Conservation (phyloP, 2,888 invertebrate species). For the Sialis fuliginosa region DNA sequence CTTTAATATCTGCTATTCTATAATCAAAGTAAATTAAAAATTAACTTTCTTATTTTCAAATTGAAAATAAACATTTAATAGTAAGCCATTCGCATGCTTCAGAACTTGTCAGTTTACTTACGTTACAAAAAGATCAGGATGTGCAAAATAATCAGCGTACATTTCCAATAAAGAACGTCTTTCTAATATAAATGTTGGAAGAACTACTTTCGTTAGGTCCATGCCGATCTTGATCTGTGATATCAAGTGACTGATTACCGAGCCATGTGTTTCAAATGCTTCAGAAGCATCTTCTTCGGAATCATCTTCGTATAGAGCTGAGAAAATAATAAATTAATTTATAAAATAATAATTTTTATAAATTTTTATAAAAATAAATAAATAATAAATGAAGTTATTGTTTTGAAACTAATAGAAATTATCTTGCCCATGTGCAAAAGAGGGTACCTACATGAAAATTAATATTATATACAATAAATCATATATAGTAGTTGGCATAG, state of each 20-base stretch:
- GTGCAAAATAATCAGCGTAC: conserved; percentile 99
- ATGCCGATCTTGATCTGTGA: conserved; percentile 98
- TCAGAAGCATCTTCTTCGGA: conserved; percentile 77
- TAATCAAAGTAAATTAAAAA: conserved; percentile 7
- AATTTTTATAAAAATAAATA: neutral
- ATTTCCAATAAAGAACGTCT: conserved; percentile 93
- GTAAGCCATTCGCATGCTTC: neutral
- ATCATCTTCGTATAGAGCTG: conserved; percentile 81
- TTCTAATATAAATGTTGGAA: conserved; percentile 97
- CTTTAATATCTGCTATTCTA: conserved; percentile 72
- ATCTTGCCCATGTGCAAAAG: neutral
- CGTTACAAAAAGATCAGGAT: conserved; percentile 92
- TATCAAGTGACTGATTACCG: conserved; percentile 88
- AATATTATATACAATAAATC: conserved; percentile 1
- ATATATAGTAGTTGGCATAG: no score
- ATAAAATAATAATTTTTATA: conserved; percentile 3
- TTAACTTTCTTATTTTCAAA: neutral
- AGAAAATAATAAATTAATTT: conserved; percentile 18
- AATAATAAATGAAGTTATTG: neutral
- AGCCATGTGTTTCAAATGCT: conserved; percentile 91
- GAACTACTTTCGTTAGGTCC: conserved; percentile 97
- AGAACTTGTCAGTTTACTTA: conserved; percentile 22
- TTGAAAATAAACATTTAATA: neutral
- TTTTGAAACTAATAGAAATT: neutral
- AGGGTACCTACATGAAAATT: neutral